A percentile compares a stretch with the other conserved stretches of the same genome.
phyloP scores from a whole-genome alignment of 2,113 vertebrate species.

The Cyprinodon tularosa region DNA sequence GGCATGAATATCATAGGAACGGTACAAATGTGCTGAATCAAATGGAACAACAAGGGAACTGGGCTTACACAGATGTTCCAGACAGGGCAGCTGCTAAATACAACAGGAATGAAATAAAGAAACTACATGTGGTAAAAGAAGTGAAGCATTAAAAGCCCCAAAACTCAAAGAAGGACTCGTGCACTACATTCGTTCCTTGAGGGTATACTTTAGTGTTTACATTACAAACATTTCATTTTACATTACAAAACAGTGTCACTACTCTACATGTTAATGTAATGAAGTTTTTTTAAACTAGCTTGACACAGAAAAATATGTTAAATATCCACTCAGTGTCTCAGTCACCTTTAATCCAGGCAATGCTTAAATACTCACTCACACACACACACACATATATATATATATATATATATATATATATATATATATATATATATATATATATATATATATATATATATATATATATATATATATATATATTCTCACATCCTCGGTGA shows the following conservation, averaged over 20 bases:
- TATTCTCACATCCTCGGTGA: too few species aligned
- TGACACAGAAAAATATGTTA: conserved; percentile 14
- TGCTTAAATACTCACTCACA: too few species aligned
- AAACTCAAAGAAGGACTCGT: not conserved
- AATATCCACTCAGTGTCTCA: conserved; percentile 41
- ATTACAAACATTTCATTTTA: not conserved
- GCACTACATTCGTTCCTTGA: not conserved
- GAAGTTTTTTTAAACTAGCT: conserved; percentile 9
- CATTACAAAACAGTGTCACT: not conserved
- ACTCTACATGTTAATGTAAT: conserved; percentile 9
- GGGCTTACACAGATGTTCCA: conserved; percentile 34
- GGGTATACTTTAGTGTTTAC: not conserved
- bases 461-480: too few species aligned
- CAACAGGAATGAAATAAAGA: conserved; percentile 16
- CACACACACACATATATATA: too few species aligned
- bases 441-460: too few species aligned
- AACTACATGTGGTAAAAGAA: not conserved
- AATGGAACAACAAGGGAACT: conserved; percentile 56
- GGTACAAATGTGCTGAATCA: conserved; percentile 58
- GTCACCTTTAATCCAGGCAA: too few species aligned
- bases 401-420: too few species aligned
- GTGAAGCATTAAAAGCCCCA: not conserved
- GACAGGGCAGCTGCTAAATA: conserved; percentile 30
- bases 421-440: too few species aligned
- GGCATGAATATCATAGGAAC: conserved; percentile 32